These are phyloP conservation scores for Novumbra hubbsi DNA, from an alignment of 2,797 vertebrate species.

Conservation along the genomic window DNA sequence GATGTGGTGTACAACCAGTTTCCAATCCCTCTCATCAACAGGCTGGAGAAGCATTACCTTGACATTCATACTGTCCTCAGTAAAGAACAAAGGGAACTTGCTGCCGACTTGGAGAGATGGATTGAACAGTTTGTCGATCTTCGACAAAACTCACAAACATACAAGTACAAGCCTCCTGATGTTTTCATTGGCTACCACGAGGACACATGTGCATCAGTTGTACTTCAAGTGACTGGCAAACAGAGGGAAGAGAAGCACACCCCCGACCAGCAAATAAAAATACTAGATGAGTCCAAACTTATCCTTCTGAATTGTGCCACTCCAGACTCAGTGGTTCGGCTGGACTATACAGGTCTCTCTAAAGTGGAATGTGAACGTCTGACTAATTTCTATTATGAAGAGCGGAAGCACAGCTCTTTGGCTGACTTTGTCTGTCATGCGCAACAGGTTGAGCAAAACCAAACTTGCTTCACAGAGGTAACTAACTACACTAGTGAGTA, in stretches of 20 bases:
- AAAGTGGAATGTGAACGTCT: constrained; percentile 62
- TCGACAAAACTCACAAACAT: constrained; percentile 42
- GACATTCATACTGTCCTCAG: constrained; percentile 86
- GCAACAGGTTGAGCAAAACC: not conserved
- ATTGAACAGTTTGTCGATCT: constrained; percentile 68
- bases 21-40: constrained; percentile 94
- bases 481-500: not conserved
- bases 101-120: constrained; percentile 78
- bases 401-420: constrained; percentile 82
- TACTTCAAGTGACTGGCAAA: constrained; percentile 80
- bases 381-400: constrained; percentile 74
- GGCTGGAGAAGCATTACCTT: constrained; percentile 95
- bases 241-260: constrained; percentile 40
- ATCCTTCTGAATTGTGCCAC: constrained; percentile 87
- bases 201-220: constrained; percentile 86
- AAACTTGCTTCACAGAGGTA: constrained; percentile 85
- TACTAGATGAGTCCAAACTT: constrained; percentile 72
- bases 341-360: constrained; percentile 65
- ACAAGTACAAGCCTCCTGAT: constrained; percentile 77
- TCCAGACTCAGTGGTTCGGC: constrained; percentile 87
- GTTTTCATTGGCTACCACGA: constrained; percentile 92
- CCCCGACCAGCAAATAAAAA: constrained; percentile 39
- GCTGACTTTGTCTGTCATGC: constrained; percentile 80
- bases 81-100: constrained; percentile 72
- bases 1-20: constrained; percentile 91